These are phyloP conservation scores for Actinemys pallida DNA, from an alignment of 2,113 vertebrate species.

Conservation along the genomic window DNA sequence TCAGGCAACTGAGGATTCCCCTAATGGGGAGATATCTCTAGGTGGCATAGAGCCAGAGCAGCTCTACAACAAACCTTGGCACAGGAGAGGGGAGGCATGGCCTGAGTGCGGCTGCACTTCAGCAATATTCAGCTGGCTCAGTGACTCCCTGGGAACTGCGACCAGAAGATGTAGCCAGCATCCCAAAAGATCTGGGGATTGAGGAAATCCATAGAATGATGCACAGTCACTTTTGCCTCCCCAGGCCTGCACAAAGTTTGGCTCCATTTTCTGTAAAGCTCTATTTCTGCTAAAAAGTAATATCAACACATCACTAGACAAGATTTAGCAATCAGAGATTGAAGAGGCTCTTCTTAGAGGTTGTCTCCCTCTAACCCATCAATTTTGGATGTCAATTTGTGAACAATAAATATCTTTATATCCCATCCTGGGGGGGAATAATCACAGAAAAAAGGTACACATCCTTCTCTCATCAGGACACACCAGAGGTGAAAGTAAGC, in stretches of 20 bases:
- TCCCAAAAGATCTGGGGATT: neutral
- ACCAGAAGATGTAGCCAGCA: neutral
- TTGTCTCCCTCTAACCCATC: too few relatives aligned
- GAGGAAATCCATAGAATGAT: neutral
- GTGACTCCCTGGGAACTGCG: neutral
- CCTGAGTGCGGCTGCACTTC: neutral
- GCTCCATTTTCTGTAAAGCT: neutral
- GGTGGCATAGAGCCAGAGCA: neutral
- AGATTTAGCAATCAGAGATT: neutral
- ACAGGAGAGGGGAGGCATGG: neutral
- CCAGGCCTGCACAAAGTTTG: neutral
- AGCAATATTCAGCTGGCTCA: neutral
- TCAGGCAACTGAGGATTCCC: neutral
- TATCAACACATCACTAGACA: neutral
- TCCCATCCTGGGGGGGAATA: fast-evolving
- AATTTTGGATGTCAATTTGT: neutral
- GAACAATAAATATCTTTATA: neutral
- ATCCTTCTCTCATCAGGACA: neutral
- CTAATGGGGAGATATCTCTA: neutral
- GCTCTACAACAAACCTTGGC: neutral
- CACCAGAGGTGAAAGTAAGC: too few relatives aligned
- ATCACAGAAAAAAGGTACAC: neutral
- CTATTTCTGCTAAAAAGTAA: neutral
- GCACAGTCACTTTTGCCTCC: constrained; percentile 1
- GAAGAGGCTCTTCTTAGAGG: neutral